Evolutionary conservation across 1,140 invertebrate genomes (phyloP).

Genomic region (Heliconius hermathena): DNA sequence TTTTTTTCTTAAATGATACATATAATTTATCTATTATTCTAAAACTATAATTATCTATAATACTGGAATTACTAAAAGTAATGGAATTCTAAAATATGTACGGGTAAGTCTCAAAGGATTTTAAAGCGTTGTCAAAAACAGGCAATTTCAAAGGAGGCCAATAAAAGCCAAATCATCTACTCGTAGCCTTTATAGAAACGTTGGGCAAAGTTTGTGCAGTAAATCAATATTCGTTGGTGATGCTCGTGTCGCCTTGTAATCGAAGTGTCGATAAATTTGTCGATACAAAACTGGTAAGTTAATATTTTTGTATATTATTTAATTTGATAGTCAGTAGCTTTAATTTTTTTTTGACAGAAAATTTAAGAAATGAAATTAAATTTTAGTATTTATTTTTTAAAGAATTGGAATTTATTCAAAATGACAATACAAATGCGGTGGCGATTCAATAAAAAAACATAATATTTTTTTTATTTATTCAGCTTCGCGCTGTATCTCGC

Average conservation of each 20-base stretch:
- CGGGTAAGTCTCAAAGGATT: slow-evolving; percentile 7
- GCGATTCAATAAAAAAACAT: too few relatives aligned
- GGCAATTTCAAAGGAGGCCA: slow-evolving; percentile 28
- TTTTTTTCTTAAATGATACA: too few relatives aligned
- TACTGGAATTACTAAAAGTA: not conserved
- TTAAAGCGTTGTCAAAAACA: slow-evolving; percentile 26
- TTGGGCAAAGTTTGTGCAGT: slow-evolving; percentile 42
- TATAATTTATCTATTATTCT: not conserved
- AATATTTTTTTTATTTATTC: too few relatives aligned
- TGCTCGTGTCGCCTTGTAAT: not conserved
- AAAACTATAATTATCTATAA: not conserved
- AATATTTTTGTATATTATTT: not conserved
- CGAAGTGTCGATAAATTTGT: not conserved
- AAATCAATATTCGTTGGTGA: slow-evolving; percentile 44
- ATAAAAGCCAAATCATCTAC: slow-evolving; percentile 29
- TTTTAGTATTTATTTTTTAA: too few relatives aligned
- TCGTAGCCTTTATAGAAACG: slow-evolving; percentile 28
- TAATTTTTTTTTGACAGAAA: not conserved
- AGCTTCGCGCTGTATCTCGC: too few relatives aligned
- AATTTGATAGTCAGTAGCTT: not conserved
- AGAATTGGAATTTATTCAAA: too few relatives aligned
- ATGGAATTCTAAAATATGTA: not conserved
- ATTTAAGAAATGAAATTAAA: too few relatives aligned
- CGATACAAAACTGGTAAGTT: not conserved
- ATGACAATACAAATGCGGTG: too few relatives aligned